phyloP scores from a whole-genome alignment of 2,113 vertebrate genomes.

The Callithrix jacchus region DNA sequence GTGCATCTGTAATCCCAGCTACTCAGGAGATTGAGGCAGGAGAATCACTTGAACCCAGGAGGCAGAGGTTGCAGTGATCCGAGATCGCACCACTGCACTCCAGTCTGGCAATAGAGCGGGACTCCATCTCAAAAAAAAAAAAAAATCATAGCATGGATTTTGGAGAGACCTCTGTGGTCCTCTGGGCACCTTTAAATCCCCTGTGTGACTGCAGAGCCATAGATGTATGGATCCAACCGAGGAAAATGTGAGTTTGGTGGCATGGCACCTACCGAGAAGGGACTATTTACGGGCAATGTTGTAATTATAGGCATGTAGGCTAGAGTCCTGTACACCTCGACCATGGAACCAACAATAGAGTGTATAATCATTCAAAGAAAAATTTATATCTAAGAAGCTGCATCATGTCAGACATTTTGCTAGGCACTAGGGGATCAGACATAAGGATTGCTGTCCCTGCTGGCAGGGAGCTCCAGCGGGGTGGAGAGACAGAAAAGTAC shows the following conservation, averaged over 20 bases:
- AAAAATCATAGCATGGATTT: not conserved
- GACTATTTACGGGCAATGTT: not conserved
- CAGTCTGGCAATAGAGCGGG: too few species aligned
- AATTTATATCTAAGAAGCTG: not conserved
- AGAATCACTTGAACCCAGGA: too few species aligned
- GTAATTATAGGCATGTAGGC: not conserved
- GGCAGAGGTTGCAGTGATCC: too few species aligned
- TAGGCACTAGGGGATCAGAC: not conserved
- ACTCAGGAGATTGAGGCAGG: too few species aligned
- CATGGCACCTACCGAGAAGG: not conserved
- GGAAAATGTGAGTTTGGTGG: not conserved
- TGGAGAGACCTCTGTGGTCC: not conserved
- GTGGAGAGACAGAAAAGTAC: too few species aligned
- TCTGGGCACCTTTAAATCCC: not conserved
- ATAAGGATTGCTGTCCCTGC: not conserved
- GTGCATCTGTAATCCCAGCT: too few species aligned
- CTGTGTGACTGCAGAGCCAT: not conserved
- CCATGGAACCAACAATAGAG: not conserved
- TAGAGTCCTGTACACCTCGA: not conserved
- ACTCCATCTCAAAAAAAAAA: too few species aligned
- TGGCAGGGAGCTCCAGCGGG: not conserved
- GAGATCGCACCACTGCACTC: too few species aligned
- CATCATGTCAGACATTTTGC: not conserved
- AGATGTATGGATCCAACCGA: not conserved
- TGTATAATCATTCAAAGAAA: not conserved